Evolutionary conservation across 64 coral and sea anemone genomes (phyloP).

Genomic region (Pocillopora verrucosa): DNA sequence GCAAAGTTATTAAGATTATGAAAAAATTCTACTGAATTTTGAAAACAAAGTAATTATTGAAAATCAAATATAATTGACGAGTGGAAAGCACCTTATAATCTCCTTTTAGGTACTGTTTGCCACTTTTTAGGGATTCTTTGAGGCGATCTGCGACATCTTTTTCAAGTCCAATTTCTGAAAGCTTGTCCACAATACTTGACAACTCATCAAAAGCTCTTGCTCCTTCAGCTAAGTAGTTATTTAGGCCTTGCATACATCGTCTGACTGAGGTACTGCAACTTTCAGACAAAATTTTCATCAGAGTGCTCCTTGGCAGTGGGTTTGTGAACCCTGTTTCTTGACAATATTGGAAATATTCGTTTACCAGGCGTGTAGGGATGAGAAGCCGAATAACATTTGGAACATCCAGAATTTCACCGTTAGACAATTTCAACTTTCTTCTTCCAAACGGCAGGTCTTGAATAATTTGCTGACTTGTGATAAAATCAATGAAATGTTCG

Average conservation of each 20-base stretch:
- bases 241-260: conserved; percentile 27
- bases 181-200: neutral
- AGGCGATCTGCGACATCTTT: neutral
- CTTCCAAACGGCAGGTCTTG: conserved; percentile 38
- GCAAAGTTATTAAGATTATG: neutral
- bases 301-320: conserved; percentile 10
- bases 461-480: conserved; percentile 34
- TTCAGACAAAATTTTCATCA: neutral
- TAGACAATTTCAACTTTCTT: conserved; percentile 27
- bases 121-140: conserved; percentile 31
- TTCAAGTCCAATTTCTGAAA: conserved; percentile 14
- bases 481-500: conserved; percentile 40
- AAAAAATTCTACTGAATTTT: neutral
- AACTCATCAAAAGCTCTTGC: conserved; percentile 27
- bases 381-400: conserved; percentile 37
- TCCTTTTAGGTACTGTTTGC: conserved; percentile 27
- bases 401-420: conserved; percentile 21
- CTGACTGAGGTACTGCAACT: conserved; percentile 6
- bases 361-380: neutral
- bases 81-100: neutral
- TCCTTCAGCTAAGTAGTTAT: conserved; percentile 15
- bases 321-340: neutral
- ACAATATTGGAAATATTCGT: conserved; percentile 15
- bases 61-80: neutral
- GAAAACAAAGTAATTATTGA: neutral